Base-by-base conservation (phyloP, 2,113 vertebrate genomes). In the Engraulis encrasicolus region DNA sequence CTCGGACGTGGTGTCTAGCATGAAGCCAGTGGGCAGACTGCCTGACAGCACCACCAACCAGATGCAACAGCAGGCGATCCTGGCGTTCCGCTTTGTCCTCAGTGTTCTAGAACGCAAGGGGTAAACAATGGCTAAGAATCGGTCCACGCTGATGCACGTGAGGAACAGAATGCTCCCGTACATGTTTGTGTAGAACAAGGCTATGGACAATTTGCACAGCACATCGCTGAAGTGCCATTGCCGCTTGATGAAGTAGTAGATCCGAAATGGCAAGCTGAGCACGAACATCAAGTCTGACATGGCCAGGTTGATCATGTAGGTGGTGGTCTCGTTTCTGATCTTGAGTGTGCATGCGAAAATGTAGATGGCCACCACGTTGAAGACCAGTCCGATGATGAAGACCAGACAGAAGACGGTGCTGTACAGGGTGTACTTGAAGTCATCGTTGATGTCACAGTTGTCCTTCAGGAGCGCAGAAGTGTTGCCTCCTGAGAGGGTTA, bases 91-190 rank as follows among this genome's bases (percentile, higher is more conserved):
- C 84, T 93, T 96, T 40, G 96, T 97, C 85, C 96, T 92, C 34
- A 97, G 85, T 0, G 92, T 96, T 87, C 94, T 95, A 0, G 96
- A 97, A 31, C 91, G 89, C 50, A 97, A 95, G 0, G 96, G 96
- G 50, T 97, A 89, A 12, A 97, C 95, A 1, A 97, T 97, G 0
- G 96, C 96, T 87, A 97, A 88, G 86, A 96, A 97, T 20, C 96
- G 93, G 74, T 97, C 96, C 0, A 95, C 89, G 0, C 95, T 96
- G 83, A 97, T 97, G 90, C 96, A 97, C 1, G 96, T 97, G 90
- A 97, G 90, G 88, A 97, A 97, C 34, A 97, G 88, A 90, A 97
- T 96, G 89, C 96, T 97, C 38, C 96, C 96, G 0, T 97, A 97
- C 96, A 97, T 96, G 40, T 97, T 97, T 12, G 94, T 97, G 0